phyloP scores from a whole-genome alignment of 1,140 invertebrate genomes.

The Dinothrombium tinctorium region DNA sequence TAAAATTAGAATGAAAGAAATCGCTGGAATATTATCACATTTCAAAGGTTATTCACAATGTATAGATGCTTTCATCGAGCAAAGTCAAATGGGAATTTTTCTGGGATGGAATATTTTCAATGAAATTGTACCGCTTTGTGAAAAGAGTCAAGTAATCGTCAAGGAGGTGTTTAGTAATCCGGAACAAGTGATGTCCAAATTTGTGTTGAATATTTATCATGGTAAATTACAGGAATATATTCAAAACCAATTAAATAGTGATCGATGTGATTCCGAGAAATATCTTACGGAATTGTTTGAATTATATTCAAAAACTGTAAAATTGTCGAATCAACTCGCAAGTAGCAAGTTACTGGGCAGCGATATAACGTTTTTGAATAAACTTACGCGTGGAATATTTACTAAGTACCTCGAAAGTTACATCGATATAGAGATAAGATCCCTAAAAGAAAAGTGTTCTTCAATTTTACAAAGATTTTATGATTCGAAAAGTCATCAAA shows the following conservation, averaged over 20 bases:
- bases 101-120: constrained; percentile 65
- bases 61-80: constrained; percentile 87
- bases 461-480: constrained; percentile 62
- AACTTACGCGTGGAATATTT: constrained; percentile 60
- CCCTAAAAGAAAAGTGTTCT: constrained; percentile 44
- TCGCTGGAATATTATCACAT: constrained; percentile 69
- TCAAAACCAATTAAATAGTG: constrained; percentile 39
- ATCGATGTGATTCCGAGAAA: constrained; percentile 53
- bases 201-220: constrained; percentile 87
- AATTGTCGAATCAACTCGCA: constrained; percentile 43
- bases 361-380: constrained; percentile 51
- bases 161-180: constrained; percentile 85
- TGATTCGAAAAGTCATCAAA: constrained; percentile 76
- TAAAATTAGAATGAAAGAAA: constrained; percentile 66
- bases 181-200: constrained; percentile 91
- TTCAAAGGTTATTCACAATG: constrained; percentile 92
- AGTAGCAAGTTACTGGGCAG: constrained; percentile 44
- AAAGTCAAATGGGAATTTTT: constrained; percentile 63
- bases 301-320: constrained; percentile 45
- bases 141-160: constrained; percentile 63
- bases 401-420: constrained; percentile 50
- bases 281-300: constrained; percentile 71
- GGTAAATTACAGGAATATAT: constrained; percentile 66
- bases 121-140: constrained; percentile 69
- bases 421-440: constrained; percentile 46